Evolutionary conservation across 2,113 vertebrate genomes (phyloP).

Genomic region (Prionailurus bengalensis): DNA sequence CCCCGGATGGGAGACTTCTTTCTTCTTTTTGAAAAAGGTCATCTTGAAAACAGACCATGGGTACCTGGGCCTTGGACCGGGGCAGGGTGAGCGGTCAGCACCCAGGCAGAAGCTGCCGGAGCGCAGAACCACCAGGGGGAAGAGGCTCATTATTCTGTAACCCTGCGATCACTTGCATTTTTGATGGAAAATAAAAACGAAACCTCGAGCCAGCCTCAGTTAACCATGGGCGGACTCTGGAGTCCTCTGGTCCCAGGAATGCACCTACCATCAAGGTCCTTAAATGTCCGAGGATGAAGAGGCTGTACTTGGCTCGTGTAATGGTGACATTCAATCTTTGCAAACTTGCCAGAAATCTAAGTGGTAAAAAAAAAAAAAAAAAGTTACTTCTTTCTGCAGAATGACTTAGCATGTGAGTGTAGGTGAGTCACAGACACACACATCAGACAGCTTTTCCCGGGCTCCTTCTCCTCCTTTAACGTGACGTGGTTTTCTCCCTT

Average conservation of each 20-base stretch:
- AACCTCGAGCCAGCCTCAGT: background rate
- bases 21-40: background rate
- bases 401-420: accelerated
- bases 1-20: accelerated
- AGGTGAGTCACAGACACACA: background rate
- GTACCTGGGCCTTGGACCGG: background rate
- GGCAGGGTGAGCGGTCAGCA: background rate
- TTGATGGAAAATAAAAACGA: background rate
- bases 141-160: background rate
- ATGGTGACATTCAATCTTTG: constrained; percentile 94
- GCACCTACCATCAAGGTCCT: constrained; percentile 90
- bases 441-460: background rate
- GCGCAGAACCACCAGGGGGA: background rate
- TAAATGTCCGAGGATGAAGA: constrained; percentile 93
- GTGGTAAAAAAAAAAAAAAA: constrained; percentile 45
- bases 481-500: background rate
- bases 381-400: background rate
- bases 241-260: background rate
- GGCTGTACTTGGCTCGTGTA: constrained; percentile 92
- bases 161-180: background rate
- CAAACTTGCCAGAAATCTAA: constrained; percentile 92
- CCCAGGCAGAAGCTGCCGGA: background rate
- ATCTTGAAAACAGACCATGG: background rate
- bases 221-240: background rate
- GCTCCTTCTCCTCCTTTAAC: background rate